Evolutionary conservation across 2,113 vertebrate species (phyloP).

Genomic region (Spheniscus mendiculus): DNA sequence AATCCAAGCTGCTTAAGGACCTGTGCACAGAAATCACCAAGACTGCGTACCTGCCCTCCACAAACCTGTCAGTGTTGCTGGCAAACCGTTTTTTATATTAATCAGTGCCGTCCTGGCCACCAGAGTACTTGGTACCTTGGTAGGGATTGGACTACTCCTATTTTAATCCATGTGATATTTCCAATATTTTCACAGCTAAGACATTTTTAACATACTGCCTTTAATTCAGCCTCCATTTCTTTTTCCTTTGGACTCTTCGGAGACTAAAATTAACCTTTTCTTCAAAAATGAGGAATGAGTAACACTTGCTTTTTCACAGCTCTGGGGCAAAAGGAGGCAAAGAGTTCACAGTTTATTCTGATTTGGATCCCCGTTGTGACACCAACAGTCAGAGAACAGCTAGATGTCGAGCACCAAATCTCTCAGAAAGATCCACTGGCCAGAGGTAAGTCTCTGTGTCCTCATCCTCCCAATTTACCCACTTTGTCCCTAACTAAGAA

Average conservation of each 20-base stretch:
- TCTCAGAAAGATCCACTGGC: neutral
- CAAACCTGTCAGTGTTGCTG: conserved; percentile 40
- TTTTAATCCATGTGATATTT: neutral
- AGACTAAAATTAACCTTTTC: neutral
- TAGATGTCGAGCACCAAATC: neutral
- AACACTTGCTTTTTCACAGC: neutral
- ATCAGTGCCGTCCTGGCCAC: conserved; percentile 47
- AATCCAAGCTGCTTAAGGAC: neutral
- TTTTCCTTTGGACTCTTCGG: neutral
- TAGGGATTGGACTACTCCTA: conserved; percentile 13
- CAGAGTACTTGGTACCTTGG: conserved; percentile 29
- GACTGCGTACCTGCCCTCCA: conserved; percentile 26
- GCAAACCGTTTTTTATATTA: conserved; percentile 28
- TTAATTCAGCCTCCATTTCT: neutral
- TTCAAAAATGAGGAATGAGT: neutral
- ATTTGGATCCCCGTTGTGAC: neutral
- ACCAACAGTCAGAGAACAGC: neutral
- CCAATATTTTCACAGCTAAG: neutral
- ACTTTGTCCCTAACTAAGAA: neutral
- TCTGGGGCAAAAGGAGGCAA: neutral
- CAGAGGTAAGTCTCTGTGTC: neutral
- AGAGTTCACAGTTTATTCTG: neutral
- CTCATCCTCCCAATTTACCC: neutral
- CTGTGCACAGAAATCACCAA: neutral
- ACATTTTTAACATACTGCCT: neutral